These are phyloP conservation scores for Mohoua ochrocephala DNA, from an alignment of 2,113 vertebrate species.

Conservation along the genomic window DNA sequence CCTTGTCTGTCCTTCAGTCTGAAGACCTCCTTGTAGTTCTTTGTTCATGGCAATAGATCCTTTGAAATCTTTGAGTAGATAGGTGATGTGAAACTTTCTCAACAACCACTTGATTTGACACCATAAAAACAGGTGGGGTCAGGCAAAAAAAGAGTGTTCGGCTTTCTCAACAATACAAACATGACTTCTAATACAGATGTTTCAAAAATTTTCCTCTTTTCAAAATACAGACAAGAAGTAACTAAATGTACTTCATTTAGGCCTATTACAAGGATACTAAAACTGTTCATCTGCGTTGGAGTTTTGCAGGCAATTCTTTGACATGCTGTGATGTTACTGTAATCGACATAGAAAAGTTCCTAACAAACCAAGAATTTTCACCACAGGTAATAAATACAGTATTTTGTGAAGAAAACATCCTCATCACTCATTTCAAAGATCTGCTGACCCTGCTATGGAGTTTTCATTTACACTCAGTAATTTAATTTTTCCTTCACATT, in stretches of 20 bases:
- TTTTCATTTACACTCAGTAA: neutral
- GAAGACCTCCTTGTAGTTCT: neutral
- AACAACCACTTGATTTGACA: rapidly evolving
- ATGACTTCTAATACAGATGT: neutral
- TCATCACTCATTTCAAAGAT: neutral
- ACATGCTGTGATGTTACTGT: neutral
- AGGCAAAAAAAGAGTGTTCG: neutral
- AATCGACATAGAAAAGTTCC: neutral
- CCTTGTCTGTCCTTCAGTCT: neutral
- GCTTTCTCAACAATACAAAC: neutral
- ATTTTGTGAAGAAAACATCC: neutral
- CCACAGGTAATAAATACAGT: neutral
- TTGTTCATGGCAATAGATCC: neutral
- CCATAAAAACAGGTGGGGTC: neutral
- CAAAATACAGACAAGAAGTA: neutral
- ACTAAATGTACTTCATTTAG: neutral
- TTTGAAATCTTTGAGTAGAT: neutral
- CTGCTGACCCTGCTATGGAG: neutral
- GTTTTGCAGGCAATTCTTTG: neutral
- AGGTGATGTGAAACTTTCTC: neutral
- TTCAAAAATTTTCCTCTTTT: neutral
- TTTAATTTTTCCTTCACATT: neutral
- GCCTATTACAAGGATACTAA: neutral
- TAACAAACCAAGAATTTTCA: neutral
- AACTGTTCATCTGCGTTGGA: neutral